Conservation (phyloP, 2,113 vertebrate species). For the Calyptomena viridis region DNA sequence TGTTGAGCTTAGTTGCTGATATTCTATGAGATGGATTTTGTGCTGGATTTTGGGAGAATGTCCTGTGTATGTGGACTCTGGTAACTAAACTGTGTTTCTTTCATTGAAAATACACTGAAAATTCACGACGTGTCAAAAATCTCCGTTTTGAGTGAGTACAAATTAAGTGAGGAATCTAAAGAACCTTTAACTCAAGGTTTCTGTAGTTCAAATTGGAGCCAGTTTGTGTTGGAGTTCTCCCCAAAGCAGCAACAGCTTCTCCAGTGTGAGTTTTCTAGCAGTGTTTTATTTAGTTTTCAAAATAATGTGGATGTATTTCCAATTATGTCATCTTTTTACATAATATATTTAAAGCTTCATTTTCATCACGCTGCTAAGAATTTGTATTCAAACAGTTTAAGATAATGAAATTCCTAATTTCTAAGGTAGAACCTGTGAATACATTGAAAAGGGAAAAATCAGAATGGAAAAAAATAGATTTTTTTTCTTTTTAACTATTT, state of each 20-base stretch:
- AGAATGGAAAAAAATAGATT: not conserved
- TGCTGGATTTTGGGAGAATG: not conserved
- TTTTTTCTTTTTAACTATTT: not conserved
- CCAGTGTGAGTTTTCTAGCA: not conserved
- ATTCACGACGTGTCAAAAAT: not conserved
- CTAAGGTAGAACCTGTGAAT: not conserved
- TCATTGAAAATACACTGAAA: not conserved
- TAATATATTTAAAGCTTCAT: not conserved
- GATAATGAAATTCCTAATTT: not conserved
- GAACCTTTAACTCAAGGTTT: not conserved
- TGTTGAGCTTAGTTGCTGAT: too few relatives aligned
- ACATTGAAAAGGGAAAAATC: not conserved
- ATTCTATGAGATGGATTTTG: not conserved
- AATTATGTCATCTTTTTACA: not conserved
- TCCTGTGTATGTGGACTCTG: too few relatives aligned
- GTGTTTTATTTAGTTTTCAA: not conserved
- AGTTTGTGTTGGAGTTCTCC: not conserved
- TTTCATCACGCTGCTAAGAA: not conserved
- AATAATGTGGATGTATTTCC: not conserved
- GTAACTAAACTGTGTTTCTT: not conserved
- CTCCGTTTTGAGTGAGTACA: not conserved
- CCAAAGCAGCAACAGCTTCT: not conserved
- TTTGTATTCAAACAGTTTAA: constrained; percentile 14
- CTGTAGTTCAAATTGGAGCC: not conserved
- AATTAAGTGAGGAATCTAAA: not conserved